Evolutionary conservation across 2,797 vertebrate species (phyloP), one percentile per base, ranked within the genome.

Genomic region (Aplochiton taeniatus): DNA sequence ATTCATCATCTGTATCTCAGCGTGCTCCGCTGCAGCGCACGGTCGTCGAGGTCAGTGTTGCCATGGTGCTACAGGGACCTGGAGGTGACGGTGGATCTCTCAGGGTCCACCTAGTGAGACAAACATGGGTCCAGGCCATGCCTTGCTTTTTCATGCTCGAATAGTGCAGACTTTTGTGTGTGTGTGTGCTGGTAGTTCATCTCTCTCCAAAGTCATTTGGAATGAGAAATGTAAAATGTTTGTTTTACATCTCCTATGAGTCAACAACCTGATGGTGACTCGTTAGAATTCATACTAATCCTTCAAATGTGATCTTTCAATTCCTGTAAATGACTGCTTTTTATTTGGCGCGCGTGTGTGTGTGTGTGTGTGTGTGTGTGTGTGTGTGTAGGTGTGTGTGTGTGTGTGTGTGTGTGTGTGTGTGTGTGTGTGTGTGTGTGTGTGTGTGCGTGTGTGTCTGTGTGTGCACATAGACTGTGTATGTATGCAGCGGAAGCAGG

Each of bases 301-400:
- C 70, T 31, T 56, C 20, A 19, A 19, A 11, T 45, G 4, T 45
- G 16, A 46, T 46, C 17, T 76, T 81, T 81, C 76, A 79, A 80
- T 88, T 88, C 85, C 77, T 66, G 82, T 84, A 83, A 88, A 77
- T 75, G 82, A 84, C 72, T 64, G 66, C 74, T 78, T 81, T 83
- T 80, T 77, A 57, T 58, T 7, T 11, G 1, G n/a, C 41, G 44
- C 8, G 42, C 1, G 4, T 58, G 57, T 58, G n/a, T 45, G 44
- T 58, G 43, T 45, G 16, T 16, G 10, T 46, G 31, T 13, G 56
- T 16, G 56, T 44, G n/a, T n/a, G 52, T 54, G 17, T 54, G 17
- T 54, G 52, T 58, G 41, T 42, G 54, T 56, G 54, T 56, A 31
- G 31, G 54, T 56, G 54, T 56, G 54, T 56, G 54, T 31, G 12